Evolutionary conservation across 92 coral and sea anemone species (phyloP).

Genomic region (Galaxea fascicularis): DNA sequence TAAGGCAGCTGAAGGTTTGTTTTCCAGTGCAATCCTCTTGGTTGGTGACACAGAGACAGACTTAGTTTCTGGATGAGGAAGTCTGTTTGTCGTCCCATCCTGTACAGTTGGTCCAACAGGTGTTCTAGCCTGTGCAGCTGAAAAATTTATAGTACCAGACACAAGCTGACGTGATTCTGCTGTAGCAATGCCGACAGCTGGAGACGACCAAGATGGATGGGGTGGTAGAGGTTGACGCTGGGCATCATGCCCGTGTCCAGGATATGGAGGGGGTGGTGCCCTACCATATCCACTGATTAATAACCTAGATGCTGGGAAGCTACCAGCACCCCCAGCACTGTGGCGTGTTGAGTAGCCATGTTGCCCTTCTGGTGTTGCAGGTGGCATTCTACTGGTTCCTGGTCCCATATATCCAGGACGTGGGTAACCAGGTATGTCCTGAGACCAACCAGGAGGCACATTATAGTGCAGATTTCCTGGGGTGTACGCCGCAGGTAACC

Average conservation of each 20-base stretch:
- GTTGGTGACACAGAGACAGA: conserved; percentile 77
- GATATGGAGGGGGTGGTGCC: conserved; percentile 86
- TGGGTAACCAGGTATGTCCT: conserved; percentile 61
- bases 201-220: conserved; percentile 37
- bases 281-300: conserved; percentile 58
- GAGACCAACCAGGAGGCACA: conserved; percentile 71
- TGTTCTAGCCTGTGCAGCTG: not conserved
- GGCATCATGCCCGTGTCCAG: conserved; percentile 63
- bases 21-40: conserved; percentile 84
- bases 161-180: conserved; percentile 23
- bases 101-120: conserved; percentile 29
- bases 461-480: conserved; percentile 44
- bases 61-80: conserved; percentile 60
- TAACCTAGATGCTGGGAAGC: conserved; percentile 43
- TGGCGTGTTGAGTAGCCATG: conserved; percentile 77
- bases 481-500: conserved; percentile 48
- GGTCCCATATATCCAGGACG: conserved; percentile 56
- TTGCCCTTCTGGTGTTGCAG: conserved; percentile 60
- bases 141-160: conserved; percentile 4
- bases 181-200: conserved; percentile 26
- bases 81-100: conserved; percentile 26
- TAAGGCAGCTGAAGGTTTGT: conserved; percentile 31
- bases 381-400: conserved; percentile 57
- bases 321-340: conserved; percentile 53
- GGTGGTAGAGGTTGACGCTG: conserved; percentile 48